phyloP scores from a whole-genome alignment of 2,888 invertebrate genomes.

The Sclerodermus sp. region DNA sequence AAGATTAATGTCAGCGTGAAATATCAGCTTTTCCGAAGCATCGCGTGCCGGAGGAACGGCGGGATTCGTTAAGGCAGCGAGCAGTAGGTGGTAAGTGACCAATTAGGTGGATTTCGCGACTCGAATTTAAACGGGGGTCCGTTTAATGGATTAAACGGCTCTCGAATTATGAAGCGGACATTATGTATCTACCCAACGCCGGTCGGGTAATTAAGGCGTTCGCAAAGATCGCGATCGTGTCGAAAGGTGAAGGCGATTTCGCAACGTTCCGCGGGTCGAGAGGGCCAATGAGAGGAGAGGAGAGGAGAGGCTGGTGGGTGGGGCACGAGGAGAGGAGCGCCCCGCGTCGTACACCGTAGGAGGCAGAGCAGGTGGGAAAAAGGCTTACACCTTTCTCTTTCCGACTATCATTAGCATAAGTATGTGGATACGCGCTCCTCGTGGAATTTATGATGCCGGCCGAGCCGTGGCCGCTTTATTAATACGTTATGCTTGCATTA shows the following conservation, averaged over 20 bases:
- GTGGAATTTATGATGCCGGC: slow-evolving; percentile 42
- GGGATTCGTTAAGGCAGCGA: no score
- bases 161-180: not conserved
- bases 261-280: slow-evolving; percentile 11
- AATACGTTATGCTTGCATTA: slow-evolving; percentile 56
- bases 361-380: slow-evolving; percentile 44
- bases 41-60: no score
- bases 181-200: not conserved
- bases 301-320: slow-evolving; percentile 2
- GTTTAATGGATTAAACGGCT: not conserved
- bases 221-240: slow-evolving; percentile 19
- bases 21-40: no score
- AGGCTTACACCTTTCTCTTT: slow-evolving; percentile 44
- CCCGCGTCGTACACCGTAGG: slow-evolving; percentile 17
- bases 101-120: not conserved
- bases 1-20: no score
- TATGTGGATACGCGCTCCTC: slow-evolving; percentile 42
- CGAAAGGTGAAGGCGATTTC: slow-evolving; percentile 23
- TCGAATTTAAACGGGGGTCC: not conserved
- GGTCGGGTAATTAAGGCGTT: slow-evolving; percentile 24
- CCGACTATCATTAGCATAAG: slow-evolving; percentile 44
- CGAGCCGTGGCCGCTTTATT: slow-evolving; percentile 45
- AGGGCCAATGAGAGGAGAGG: slow-evolving; percentile 1
- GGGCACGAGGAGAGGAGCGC: slow-evolving; percentile 1
- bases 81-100: not conserved